These are phyloP conservation scores for Neotoma lepida DNA, from an alignment of 2,113 vertebrate genomes.

Conservation along the genomic window DNA sequence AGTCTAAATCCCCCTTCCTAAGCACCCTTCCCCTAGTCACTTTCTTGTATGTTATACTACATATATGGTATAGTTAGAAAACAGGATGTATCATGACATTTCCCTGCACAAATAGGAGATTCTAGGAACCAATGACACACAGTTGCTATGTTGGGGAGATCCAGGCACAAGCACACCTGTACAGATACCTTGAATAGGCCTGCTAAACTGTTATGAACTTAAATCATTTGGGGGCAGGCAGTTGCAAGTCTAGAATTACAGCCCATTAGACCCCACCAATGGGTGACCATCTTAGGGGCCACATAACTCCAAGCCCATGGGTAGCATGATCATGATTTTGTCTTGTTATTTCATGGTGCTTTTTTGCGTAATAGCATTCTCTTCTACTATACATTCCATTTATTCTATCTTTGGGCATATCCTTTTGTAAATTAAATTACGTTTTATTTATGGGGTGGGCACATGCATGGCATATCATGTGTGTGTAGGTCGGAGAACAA, in stretches of 20 bases:
- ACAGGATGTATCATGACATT: neutral
- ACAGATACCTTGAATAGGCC: neutral
- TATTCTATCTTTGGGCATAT: slow-evolving; percentile 13
- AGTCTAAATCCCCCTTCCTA: neutral
- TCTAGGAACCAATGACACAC: neutral
- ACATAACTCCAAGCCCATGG: neutral
- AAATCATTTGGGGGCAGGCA: neutral
- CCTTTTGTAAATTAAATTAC: neutral
- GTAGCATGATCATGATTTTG: neutral
- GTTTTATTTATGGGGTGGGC: neutral
- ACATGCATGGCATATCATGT: neutral
- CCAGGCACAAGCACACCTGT: neutral
- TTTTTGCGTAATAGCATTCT: slow-evolving; percentile 4
- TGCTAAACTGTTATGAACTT: neutral
- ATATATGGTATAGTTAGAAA: neutral
- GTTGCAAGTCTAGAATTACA: neutral
- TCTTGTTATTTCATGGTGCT: neutral
- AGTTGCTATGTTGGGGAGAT: neutral
- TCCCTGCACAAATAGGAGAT: neutral
- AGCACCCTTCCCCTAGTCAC: no score
- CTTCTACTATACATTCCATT: neutral
- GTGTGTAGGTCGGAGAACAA: neutral
- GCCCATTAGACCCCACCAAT: neutral
- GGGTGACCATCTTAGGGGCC: neutral
- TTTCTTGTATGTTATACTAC: neutral